These are phyloP conservation scores for Peromyscus californicus DNA, from an alignment of 2,113 vertebrate genomes.

Conservation along the genomic window DNA sequence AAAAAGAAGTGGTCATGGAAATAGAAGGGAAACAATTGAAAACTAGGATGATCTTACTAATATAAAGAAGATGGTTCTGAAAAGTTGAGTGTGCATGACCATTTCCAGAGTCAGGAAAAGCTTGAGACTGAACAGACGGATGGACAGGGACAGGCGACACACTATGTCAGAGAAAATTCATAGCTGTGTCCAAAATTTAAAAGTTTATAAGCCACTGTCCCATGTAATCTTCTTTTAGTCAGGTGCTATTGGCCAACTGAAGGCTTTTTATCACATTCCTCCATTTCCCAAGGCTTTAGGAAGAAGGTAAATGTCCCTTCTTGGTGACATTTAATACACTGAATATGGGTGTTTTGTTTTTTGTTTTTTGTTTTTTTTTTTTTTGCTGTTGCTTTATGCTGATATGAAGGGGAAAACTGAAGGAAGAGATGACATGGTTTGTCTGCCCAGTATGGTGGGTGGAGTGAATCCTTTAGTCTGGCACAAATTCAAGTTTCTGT, in stretches of 20 bases:
- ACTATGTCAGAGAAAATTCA: conserved; percentile 19
- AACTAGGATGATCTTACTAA: not conserved
- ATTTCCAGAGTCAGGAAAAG: not conserved
- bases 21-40: conserved; percentile 12
- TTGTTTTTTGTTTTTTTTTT: not conserved
- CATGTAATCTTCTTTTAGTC: not conserved
- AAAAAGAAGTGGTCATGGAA: not conserved
- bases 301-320: not conserved
- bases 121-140: conserved; percentile 44
- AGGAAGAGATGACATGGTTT: not conserved
- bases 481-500: conserved; percentile 34
- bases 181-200: not conserved
- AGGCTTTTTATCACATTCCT: not conserved
- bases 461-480: conserved; percentile 6
- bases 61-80: conserved; percentile 1
- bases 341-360: not conserved
- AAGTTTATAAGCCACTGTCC: not conserved
- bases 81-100: conserved; percentile 19
- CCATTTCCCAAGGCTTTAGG: conserved; percentile 4
- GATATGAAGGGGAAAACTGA: not conserved
- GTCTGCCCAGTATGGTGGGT: not conserved
- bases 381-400: not conserved
- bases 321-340: not conserved
- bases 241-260: not conserved
- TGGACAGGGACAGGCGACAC: not conserved